Base-by-base conservation (phyloP, 2,113 vertebrate genomes). In the Eulemur macaco region DNA sequence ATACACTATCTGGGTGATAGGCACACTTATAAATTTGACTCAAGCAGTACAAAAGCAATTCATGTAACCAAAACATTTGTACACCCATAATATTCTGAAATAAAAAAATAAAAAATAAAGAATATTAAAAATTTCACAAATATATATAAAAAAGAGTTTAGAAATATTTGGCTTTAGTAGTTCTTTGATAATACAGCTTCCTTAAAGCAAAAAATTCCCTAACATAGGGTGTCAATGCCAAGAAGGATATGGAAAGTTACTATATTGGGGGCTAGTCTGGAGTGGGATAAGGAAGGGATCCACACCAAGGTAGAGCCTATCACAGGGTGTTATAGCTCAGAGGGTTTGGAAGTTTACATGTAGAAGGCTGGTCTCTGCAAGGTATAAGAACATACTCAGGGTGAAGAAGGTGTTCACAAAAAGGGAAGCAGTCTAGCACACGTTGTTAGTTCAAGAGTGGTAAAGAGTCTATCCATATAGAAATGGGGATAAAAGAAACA, bases 361-460 rank as follows among this genome's bases (percentile, higher is more conserved):
- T 42, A 64, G 27, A 13, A 73, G 14, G 8, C 8, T 60, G 6
- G 0, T 73, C 25, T 84, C 11, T 15, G 14, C 17, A 77, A 5
- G 11, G 10, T 78, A 2, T 71, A 37, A 64, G 45, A 78, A 5
- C 14, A 34, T 31, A 71, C 4, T 34, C 20, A 66, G 3, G 50
- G 12, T 78, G 31, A 83, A 50, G 21, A 64, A 77, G 5, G 20
- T 73, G 39, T 71, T 39, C 21, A 11, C 10, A 23, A 18, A 69
- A 6, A 0, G 0, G 10, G 31, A 7, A 45, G 11, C 8, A 80
- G 15, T 78, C 8, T 21, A 56, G 34, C 8, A 56, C 0, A 71
- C 2, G 13, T 5, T 76, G 9, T 87, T 23, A 84, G 29, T 74
- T 89, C 37, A 12, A 93, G 21, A 42, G 8, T 27, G 7, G 31